Percentiles rank a stretch among this genome's conserved stretches.
phyloP scores from a whole-genome alignment of 2,797 vertebrate genomes.

The Rhabdomys pumilio region DNA sequence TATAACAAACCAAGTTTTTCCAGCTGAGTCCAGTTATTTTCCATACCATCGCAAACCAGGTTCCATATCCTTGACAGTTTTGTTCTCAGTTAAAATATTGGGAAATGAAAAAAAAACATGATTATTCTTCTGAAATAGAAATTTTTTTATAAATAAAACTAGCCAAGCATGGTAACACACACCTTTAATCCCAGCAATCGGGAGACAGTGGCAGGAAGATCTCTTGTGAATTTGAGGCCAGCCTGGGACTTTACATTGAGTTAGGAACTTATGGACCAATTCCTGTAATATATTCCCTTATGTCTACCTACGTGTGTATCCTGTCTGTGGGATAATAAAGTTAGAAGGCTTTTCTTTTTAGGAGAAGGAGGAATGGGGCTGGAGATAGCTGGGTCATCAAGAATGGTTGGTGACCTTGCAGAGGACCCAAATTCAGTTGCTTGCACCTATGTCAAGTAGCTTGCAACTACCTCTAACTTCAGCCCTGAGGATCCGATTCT shows the following conservation, averaged over 20 bases:
- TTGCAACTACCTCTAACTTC: background rate
- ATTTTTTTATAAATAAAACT: conserved; percentile 3
- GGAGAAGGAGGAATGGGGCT: background rate
- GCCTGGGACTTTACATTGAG: background rate
- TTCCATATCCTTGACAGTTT: conserved; percentile 39
- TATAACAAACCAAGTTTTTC: background rate
- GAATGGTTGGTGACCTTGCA: background rate
- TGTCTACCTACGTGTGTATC: background rate
- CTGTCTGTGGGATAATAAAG: background rate
- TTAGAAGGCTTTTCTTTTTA: conserved; percentile 20
- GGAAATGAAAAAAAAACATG: background rate
- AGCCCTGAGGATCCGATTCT: background rate
- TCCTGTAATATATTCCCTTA: background rate
- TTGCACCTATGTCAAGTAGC: background rate
- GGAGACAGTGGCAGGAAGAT: background rate
- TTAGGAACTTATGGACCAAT: background rate
- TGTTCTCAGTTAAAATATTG: conserved; percentile 35
- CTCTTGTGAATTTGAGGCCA: background rate
- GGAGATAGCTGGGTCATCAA: background rate
- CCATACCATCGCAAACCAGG: background rate
- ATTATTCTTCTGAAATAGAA: conserved; percentile 7
- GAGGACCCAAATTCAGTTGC: background rate
- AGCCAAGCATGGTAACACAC: background rate
- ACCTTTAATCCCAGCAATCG: background rate
- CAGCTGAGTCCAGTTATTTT: conserved; percentile 14